These are phyloP conservation scores for Contarinia nasturtii DNA, from an alignment of 1,140 invertebrate species.

Conservation along the genomic window DNA sequence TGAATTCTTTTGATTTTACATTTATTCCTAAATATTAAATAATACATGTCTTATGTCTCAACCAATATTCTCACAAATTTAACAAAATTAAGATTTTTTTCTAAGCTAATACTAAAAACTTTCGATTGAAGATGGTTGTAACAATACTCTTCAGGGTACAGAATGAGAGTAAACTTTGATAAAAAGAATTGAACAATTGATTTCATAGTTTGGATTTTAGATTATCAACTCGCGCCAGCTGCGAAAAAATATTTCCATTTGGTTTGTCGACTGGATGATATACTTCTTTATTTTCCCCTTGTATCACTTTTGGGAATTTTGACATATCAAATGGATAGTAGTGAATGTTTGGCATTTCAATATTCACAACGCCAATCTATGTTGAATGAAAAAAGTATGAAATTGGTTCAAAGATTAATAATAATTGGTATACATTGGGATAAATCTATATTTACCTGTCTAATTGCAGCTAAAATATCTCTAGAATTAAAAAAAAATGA, in stretches of 20 bases:
- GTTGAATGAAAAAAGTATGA: slow-evolving; percentile 13
- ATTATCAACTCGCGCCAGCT: slow-evolving; percentile 31
- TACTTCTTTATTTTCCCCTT: slow-evolving; percentile 41
- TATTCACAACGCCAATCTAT: slow-evolving; percentile 43
- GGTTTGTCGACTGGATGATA: slow-evolving; percentile 56
- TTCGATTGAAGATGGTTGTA: too few relatives aligned
- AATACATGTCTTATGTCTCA: too few relatives aligned
- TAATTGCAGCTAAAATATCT: slow-evolving; percentile 38
- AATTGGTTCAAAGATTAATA: too few relatives aligned
- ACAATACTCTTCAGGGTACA: not conserved
- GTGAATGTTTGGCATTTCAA: slow-evolving; percentile 62
- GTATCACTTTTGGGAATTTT: slow-evolving; percentile 40
- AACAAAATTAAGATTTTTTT: too few relatives aligned
- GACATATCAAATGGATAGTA: slow-evolving; percentile 52
- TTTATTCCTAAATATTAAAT: too few relatives aligned
- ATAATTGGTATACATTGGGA: too few relatives aligned
- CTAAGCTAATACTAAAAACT: too few relatives aligned
- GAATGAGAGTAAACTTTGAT: not conserved
- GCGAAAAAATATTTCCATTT: slow-evolving; percentile 51
- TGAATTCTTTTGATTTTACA: too few relatives aligned
- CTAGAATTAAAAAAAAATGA: too few relatives aligned
- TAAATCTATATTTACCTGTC: slow-evolving; percentile 33
- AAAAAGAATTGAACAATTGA: slow-evolving; percentile 5
- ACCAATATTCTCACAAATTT: too few relatives aligned
- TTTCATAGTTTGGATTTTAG: slow-evolving; percentile 29